Conservation (phyloP, 1,140 invertebrate genomes). For the Drosophila virilis region DNA sequence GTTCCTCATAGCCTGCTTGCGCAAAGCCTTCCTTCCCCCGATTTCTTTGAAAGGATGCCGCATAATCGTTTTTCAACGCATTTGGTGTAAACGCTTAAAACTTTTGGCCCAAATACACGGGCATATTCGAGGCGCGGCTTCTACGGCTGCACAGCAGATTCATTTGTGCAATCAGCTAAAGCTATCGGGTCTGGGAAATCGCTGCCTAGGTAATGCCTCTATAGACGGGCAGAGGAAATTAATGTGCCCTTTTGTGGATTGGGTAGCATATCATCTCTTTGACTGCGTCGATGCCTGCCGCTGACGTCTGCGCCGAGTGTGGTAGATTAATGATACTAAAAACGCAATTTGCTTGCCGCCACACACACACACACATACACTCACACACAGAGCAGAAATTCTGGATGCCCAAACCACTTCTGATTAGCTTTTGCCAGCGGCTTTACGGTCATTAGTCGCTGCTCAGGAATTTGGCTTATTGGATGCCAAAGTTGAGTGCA, state of each 20-base stretch:
- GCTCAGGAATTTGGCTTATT: slow-evolving; percentile 69
- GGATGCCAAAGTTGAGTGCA: slow-evolving; percentile 61
- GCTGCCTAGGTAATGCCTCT: slow-evolving; percentile 64
- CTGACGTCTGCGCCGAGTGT: slow-evolving; percentile 72
- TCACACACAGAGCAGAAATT: slow-evolving; percentile 13
- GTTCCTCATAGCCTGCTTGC: slow-evolving; percentile 23
- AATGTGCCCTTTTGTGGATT: slow-evolving; percentile 76
- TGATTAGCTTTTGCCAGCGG: slow-evolving; percentile 70
- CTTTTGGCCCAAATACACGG: slow-evolving; percentile 27
- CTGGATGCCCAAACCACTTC: slow-evolving; percentile 28
- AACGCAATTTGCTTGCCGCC: slow-evolving; percentile 38
- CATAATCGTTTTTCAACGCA: slow-evolving; percentile 51
- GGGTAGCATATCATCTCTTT: slow-evolving; percentile 25
- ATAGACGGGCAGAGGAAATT: slow-evolving; percentile 66
- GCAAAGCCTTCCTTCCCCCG: neutral
- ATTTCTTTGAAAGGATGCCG: slow-evolving; percentile 9
- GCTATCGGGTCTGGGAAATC: slow-evolving; percentile 62
- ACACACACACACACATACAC: slow-evolving; percentile 19
- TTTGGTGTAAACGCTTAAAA: slow-evolving; percentile 37
- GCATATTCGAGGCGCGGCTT: slow-evolving; percentile 11
- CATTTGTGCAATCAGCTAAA: slow-evolving; percentile 69
- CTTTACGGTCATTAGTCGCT: slow-evolving; percentile 74
- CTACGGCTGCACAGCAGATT: slow-evolving; percentile 35
- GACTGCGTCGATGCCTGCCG: slow-evolving; percentile 52
- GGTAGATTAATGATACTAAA: slow-evolving; percentile 76